A percentile compares a stretch with the other conserved stretches of the same genome.
These are phyloP conservation scores for Tribolium madens DNA, from an alignment of 1,140 invertebrate species.

Conservation along the genomic window DNA sequence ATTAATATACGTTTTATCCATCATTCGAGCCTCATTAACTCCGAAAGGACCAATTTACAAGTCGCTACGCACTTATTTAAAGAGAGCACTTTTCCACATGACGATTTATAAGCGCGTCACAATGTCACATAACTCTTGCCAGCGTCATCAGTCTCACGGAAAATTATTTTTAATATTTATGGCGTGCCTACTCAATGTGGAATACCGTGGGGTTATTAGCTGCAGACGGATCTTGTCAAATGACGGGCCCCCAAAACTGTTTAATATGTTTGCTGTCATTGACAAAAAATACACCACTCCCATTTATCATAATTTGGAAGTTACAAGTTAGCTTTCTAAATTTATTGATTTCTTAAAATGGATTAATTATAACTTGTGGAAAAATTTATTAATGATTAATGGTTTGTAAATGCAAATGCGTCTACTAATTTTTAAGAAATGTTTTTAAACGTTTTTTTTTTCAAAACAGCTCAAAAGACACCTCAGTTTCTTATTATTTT, in stretches of 20 bases:
- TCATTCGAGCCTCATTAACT: conserved; percentile 59
- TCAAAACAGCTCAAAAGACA: too few relatives aligned
- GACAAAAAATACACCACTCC: not conserved
- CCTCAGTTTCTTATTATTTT: too few relatives aligned
- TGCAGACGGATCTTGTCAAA: conserved; percentile 38
- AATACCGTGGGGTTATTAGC: conserved; percentile 49
- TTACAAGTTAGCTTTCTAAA: too few relatives aligned
- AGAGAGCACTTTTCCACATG: conserved; percentile 52
- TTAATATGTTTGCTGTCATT: not conserved
- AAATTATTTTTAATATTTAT: conserved; percentile 56
- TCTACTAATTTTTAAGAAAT: too few relatives aligned
- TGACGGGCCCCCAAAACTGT: conserved; percentile 10
- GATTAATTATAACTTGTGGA: too few relatives aligned
- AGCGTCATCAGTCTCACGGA: conserved; percentile 44
- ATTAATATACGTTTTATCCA: conserved; percentile 57
- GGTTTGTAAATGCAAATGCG: too few relatives aligned
- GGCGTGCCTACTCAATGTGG: conserved; percentile 40
- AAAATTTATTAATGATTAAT: too few relatives aligned
- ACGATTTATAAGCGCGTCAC: conserved; percentile 55
- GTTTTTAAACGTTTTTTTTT: too few relatives aligned
- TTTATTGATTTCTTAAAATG: too few relatives aligned
- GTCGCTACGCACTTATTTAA: conserved; percentile 55
- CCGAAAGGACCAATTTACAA: conserved; percentile 60
- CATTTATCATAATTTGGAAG: not conserved
- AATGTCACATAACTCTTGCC: conserved; percentile 50